These are phyloP conservation scores for Corythornis cristatus DNA, from an alignment of 2,113 vertebrate species.

Conservation along the genomic window DNA sequence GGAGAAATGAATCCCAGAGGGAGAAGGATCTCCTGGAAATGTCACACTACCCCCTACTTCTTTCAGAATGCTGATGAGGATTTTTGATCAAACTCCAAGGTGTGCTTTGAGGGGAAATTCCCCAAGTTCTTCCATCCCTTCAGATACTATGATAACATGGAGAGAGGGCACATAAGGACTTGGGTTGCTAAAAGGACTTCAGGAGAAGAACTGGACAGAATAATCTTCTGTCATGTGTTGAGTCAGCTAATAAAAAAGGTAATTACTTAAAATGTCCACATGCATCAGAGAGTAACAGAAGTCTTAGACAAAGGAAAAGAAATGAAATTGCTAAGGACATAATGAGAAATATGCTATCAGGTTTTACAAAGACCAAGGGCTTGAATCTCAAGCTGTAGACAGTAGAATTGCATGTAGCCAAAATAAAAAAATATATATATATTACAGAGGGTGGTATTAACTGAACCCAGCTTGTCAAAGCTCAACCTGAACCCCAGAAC, in stretches of 20 bases:
- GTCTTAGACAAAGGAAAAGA: constrained; percentile 40
- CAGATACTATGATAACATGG: not conserved
- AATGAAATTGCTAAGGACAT: constrained; percentile 20
- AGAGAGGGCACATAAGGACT: not conserved
- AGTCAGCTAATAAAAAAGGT: constrained; percentile 44
- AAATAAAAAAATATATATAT: not conserved
- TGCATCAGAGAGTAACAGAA: not conserved
- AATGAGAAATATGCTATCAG: constrained; percentile 16
- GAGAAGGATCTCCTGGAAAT: not conserved
- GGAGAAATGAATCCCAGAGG: not conserved
- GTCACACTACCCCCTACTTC: not conserved
- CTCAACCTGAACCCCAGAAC: not conserved
- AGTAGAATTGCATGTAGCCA: not conserved
- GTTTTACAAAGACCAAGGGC: not conserved
- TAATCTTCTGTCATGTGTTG: constrained; percentile 1
- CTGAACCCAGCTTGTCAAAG: not conserved
- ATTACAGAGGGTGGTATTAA: not conserved
- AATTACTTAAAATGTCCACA: constrained; percentile 48
- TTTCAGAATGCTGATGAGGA: not conserved
- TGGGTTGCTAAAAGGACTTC: not conserved
- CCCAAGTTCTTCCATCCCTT: not conserved
- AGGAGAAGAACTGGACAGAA: not conserved
- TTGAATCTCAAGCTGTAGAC: not conserved
- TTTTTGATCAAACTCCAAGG: not conserved
- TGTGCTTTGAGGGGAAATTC: not conserved